Evolutionary conservation across 2,888 invertebrate genomes (phyloP), one percentile per base, ranked within the genome.

Genomic region (Itoplectis maculator): DNA sequence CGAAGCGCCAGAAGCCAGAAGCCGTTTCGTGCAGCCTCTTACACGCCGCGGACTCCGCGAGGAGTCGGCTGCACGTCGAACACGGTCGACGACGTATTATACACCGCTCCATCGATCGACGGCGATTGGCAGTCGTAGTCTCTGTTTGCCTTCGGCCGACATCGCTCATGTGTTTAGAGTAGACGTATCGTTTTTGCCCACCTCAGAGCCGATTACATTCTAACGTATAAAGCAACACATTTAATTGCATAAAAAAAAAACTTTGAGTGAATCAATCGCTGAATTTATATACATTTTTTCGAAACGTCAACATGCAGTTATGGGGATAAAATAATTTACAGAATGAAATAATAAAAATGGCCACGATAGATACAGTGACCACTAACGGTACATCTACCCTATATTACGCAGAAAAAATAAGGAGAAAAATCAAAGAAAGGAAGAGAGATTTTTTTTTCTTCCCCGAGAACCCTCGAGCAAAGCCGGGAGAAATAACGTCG

Each of bases 71-170:
- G 45, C 15, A 56, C 56, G 70, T 70, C 76, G 51, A 76, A 35
- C 47, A 5, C 47, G n/a, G n/a, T n/a, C n/a, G n/a, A n/a, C n/a
- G 35, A 77, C 40, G 76, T 66, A 81, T 77, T 51, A 47, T 11
- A 68, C 35, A 29, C 37, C 40, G 56, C 20, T 63, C 49, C 74
- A 80, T 81, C 77, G 72, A 81, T 77, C n/a, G 51, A 35, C n/a
- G n/a, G n/a, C n/a, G n/a, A 73, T 76, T 42, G 61, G 45, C 59
- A 35, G 47, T 65, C 23, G n/a, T n/a, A 40, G n/a, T 70, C 15
- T 9, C 68, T 9, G 45, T 59, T 59, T 59, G 20, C 35, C 72
- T 40, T 70, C 29, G 37, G 47, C 51, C 42, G 59, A 42, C 69
- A 69, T 37, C 35, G 51, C 47, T n/a, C 5, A 5, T 20, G 42